These are phyloP conservation scores for Mactra quadrangularis DNA, from an alignment of 1,140 invertebrate species.

Conservation along the genomic window DNA sequence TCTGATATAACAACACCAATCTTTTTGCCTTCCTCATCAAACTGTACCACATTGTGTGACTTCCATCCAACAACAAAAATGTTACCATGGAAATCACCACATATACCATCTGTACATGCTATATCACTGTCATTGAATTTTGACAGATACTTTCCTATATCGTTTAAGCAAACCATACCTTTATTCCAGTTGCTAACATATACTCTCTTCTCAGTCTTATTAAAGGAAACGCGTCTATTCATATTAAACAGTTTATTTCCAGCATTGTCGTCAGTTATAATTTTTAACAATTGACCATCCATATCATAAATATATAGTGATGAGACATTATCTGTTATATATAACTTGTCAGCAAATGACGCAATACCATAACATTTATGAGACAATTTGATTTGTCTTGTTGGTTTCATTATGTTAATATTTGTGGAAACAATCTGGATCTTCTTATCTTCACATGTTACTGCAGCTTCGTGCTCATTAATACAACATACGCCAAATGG, in stretches of 20 bases:
- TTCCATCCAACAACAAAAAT: constrained; percentile 17
- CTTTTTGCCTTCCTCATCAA: constrained; percentile 18
- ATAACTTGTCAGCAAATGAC: constrained; percentile 2
- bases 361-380: constrained; percentile 22
- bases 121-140: neutral
- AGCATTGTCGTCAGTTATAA: neutral
- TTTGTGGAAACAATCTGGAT: neutral
- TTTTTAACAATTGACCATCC: neutral
- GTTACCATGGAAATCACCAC: neutral
- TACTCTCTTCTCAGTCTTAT: neutral
- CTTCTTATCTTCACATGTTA: neutral
- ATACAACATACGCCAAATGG: no score
- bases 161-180: constrained; percentile 4
- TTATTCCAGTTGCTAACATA: neutral
- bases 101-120: neutral
- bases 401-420: neutral
- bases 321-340: neutral
- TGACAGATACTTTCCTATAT: neutral
- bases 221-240: neutral
- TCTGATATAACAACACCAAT: neutral
- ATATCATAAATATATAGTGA: constrained; percentile 22
- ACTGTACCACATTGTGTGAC: constrained; percentile 18
- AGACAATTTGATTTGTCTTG: neutral
- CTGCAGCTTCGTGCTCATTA: constrained; percentile 2
- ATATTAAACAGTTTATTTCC: neutral